Evolutionary conservation across 2,888 invertebrate genomes (phyloP).

Genomic region (Cerceris rybyensis): DNA sequence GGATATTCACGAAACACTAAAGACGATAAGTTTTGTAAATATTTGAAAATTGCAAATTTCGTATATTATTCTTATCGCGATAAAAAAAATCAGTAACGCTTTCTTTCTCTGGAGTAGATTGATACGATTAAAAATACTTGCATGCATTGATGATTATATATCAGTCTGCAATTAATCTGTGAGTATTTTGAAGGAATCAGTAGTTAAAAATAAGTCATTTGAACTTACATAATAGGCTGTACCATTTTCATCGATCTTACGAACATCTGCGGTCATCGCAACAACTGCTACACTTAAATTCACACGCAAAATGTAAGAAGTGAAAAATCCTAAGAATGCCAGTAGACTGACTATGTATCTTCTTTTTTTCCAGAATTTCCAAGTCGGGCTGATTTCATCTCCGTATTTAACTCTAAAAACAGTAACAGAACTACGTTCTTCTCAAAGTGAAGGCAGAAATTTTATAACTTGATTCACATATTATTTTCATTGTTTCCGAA

Average conservation of each 20-base stretch:
- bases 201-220: neutral
- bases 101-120: too few species aligned
- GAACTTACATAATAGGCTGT: constrained; percentile 84
- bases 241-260: constrained; percentile 86
- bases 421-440: too few species aligned
- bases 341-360: constrained; percentile 89
- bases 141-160: too few species aligned
- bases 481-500: too few species aligned
- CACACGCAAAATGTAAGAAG: constrained; percentile 91
- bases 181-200: neutral
- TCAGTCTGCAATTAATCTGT: neutral
- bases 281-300: constrained; percentile 97
- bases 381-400: constrained; percentile 80
- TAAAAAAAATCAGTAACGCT: too few species aligned
- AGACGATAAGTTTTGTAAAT: too few species aligned
- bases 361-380: constrained; percentile 89
- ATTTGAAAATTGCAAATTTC: too few species aligned
- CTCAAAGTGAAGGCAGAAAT: too few species aligned
- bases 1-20: too few species aligned
- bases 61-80: too few species aligned
- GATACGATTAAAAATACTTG: too few species aligned
- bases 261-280: constrained; percentile 92
- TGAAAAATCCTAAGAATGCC: constrained; percentile 93
- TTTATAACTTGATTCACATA: too few species aligned
- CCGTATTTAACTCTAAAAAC: constrained; percentile 59